phyloP scores from a whole-genome alignment of 53 echinoderm and acorn worm genomes.

The Astropecten irregularis region DNA sequence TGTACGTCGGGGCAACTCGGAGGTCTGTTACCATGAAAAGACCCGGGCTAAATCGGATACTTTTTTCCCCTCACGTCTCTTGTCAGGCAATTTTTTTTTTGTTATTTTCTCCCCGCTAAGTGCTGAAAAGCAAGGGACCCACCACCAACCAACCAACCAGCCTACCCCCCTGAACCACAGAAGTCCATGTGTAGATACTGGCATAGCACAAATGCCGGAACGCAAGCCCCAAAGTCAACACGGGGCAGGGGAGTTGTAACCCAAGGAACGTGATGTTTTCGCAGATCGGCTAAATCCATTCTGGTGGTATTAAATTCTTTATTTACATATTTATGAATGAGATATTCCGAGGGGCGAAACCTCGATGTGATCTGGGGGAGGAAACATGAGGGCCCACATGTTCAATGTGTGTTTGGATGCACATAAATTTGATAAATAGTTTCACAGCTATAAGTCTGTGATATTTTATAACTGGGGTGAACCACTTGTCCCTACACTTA shows the following conservation, averaged over 20 bases:
- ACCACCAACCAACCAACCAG: neutral
- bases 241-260: neutral
- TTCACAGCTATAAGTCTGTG: too few relatives aligned
- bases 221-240: constrained; percentile 50
- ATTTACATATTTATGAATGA: constrained; percentile 57
- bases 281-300: constrained; percentile 26
- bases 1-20: neutral
- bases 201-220: constrained; percentile 40
- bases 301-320: constrained; percentile 36
- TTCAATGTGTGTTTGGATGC: too few relatives aligned
- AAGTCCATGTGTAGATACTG: neutral
- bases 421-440: too few relatives aligned
- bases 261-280: constrained; percentile 40
- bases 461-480: too few relatives aligned
- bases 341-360: neutral
- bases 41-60: constrained; percentile 40
- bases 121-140: constrained; percentile 1
- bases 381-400: too few relatives aligned
- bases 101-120: neutral
- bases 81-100: neutral
- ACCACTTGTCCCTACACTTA: too few relatives aligned
- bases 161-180: too few relatives aligned
- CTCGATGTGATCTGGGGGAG: too few relatives aligned
- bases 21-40: neutral
- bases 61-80: constrained; percentile 21